These are phyloP conservation scores for Oreochromis tanganicae DNA, from an alignment of 2,113 vertebrate genomes.

Conservation along the genomic window DNA sequence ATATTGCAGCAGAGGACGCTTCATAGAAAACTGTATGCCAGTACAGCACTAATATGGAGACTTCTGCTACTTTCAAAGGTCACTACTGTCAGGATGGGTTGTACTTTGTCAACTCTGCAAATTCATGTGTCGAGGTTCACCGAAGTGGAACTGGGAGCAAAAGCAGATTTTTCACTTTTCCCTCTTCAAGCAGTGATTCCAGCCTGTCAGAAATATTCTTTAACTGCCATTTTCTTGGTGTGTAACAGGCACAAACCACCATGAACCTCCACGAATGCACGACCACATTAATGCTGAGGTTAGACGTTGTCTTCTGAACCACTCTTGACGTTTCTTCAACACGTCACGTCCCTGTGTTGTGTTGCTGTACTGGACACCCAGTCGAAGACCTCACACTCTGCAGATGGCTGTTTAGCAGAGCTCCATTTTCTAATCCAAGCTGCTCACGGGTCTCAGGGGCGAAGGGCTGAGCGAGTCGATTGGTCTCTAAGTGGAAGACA, in stretches of 20 bases:
- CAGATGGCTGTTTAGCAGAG: neutral
- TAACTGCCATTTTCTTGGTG: neutral
- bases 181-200: accelerated
- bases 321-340: neutral
- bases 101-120: neutral
- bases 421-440: conserved; percentile 16
- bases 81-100: neutral
- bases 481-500: conserved; percentile 40
- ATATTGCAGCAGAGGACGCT: neutral
- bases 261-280: neutral
- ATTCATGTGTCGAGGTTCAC: neutral
- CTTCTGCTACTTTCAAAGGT: neutral
- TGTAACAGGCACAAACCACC: accelerated
- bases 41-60: neutral
- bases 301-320: neutral
- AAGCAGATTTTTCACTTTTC: neutral
- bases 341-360: neutral
- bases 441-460: neutral
- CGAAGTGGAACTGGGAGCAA: neutral
- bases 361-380: neutral
- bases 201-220: neutral
- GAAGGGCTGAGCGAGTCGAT: conserved; percentile 3
- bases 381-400: neutral
- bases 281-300: neutral
- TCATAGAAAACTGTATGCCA: neutral